Conservation (phyloP, 2,888 invertebrate genomes). For the Clivina fossor region DNA sequence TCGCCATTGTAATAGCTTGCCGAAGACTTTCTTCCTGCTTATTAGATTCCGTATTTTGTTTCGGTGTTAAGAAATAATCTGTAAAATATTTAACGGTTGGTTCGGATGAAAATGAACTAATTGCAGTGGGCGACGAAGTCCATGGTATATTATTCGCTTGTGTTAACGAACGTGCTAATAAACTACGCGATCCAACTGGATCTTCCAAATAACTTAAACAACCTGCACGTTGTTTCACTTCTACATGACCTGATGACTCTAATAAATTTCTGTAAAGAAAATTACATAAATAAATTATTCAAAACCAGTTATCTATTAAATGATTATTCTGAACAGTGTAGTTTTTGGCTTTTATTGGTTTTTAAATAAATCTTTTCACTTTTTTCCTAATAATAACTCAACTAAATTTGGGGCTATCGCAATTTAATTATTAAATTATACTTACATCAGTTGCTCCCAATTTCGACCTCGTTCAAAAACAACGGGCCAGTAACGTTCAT, state of each 20-base stretch:
- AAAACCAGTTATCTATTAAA: too few relatives aligned
- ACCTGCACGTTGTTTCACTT: conserved; percentile 87
- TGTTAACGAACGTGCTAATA: conserved; percentile 78
- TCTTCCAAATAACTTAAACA: conserved; percentile 85
- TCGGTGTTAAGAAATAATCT: conserved; percentile 61
- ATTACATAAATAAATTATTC: too few relatives aligned
- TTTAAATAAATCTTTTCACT: too few relatives aligned
- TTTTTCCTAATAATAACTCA: too few relatives aligned
- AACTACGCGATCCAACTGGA: conserved; percentile 76
- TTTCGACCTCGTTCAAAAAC: conserved; percentile 79
- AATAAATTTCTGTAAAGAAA: conserved; percentile 66
- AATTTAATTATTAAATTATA: conserved; percentile 36
- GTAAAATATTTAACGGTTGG: conserved; percentile 70
- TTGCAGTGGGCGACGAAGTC: conserved; percentile 65
- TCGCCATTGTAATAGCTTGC: conserved; percentile 66
- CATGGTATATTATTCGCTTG: conserved; percentile 70
- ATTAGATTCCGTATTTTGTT: conserved; percentile 47
- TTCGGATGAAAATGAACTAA: conserved; percentile 76
- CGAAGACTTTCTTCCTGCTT: conserved; percentile 57
- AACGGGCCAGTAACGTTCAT: conserved; percentile 89
- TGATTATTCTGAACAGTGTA: too few relatives aligned
- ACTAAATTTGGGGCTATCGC: too few relatives aligned
- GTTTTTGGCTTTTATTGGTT: too few relatives aligned
- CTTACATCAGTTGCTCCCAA: conserved; percentile 79
- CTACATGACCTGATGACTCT: conserved; percentile 68